These are phyloP conservation scores for Cryptotis parvus DNA, from an alignment of 2,113 vertebrate species.

Conservation along the genomic window DNA sequence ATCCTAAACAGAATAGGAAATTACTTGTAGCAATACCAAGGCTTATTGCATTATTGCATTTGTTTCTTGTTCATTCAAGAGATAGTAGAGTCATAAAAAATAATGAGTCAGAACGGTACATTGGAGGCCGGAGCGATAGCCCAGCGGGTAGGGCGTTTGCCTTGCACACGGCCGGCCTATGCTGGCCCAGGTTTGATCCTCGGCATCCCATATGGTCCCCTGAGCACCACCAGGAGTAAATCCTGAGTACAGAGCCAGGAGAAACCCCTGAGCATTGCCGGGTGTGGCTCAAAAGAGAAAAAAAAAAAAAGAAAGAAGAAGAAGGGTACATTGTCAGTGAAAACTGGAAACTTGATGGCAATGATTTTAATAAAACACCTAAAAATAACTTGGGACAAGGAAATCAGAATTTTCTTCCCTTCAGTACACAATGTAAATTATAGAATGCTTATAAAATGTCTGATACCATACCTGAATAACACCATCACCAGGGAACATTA, in stretches of 20 bases:
- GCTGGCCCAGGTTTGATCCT: too few species aligned
- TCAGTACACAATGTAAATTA: not conserved
- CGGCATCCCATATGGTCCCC: too few species aligned
- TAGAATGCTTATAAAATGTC: not conserved
- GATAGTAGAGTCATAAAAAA: not conserved
- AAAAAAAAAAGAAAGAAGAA: too few species aligned
- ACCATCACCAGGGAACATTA: not conserved
- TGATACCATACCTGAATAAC: not conserved
- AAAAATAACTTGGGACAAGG: not conserved
- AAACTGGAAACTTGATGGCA: conserved; percentile 17
- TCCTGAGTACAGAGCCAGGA: too few species aligned
- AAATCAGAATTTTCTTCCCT: conserved; percentile 17
- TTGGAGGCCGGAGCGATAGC: too few species aligned
- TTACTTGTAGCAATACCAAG: not conserved
- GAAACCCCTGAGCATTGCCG: too few species aligned
- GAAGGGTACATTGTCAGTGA: not conserved
- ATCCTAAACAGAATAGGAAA: not conserved
- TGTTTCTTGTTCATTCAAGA: conserved; percentile 13
- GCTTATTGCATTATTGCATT: not conserved
- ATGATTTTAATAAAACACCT: not conserved
- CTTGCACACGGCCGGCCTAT: too few species aligned
- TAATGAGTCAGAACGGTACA: not conserved
- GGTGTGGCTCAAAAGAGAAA: too few species aligned
- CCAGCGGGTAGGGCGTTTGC: too few species aligned
- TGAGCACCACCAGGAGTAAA: too few species aligned